These are phyloP conservation scores for Sphaerodactylus townsendi DNA, from an alignment of 2,113 vertebrate species.

Conservation along the genomic window DNA sequence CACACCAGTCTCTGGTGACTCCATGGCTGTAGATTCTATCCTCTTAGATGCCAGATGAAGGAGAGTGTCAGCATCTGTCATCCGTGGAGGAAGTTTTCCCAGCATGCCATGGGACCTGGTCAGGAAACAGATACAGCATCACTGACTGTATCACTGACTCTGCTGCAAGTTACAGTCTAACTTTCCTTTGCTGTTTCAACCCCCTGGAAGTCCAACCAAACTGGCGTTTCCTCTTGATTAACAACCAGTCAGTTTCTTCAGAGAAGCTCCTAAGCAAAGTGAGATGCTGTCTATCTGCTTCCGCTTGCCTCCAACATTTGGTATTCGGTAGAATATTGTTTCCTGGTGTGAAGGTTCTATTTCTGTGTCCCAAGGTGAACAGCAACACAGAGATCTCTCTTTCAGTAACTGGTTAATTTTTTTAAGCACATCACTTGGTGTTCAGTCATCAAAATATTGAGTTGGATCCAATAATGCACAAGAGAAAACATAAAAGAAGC, in stretches of 20 bases:
- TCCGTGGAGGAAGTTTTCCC: not conserved
- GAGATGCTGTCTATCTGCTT: not conserved
- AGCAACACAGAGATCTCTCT: not conserved
- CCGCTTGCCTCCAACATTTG: not conserved
- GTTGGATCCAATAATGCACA: no score
- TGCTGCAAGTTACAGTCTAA: not conserved
- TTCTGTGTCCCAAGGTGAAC: not conserved
- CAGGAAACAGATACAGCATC: accelerated
- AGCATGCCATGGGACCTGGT: not conserved
- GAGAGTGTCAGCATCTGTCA: accelerated
- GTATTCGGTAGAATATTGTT: not conserved
- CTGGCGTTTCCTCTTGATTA: no score
- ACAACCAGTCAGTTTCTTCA: not conserved
- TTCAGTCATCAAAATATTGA: no score
- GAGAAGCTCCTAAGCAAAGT: not conserved
- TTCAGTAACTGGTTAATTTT: no score
- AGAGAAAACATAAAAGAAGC: no score
- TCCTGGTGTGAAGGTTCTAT: not conserved
- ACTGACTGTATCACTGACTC: accelerated
- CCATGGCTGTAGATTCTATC: accelerated
- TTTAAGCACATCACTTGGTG: no score
- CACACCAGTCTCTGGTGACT: not conserved
- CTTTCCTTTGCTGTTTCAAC: not conserved
- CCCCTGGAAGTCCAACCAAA: not conserved
- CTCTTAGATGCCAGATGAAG: not conserved